Percentiles rank a stretch among this genome's conserved stretches.
These are phyloP conservation scores for Lucifuga dentata DNA, from an alignment of 2,113 vertebrate species.

Conservation along the genomic window DNA sequence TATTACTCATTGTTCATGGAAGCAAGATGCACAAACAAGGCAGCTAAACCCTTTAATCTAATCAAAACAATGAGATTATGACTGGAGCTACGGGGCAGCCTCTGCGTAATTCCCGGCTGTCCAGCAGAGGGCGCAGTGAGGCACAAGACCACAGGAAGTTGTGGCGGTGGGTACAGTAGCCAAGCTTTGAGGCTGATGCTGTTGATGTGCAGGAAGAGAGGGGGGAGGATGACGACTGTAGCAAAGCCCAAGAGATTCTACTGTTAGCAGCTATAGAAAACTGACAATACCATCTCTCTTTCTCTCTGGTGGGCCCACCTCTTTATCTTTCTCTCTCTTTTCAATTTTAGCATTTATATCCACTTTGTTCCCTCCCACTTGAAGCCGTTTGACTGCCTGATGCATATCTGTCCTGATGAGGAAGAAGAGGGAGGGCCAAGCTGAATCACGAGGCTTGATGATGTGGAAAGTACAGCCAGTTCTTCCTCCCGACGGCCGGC, in stretches of 20 bases:
- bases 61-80: conserved; percentile 69
- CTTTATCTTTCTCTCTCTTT: neutral
- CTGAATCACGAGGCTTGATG: conserved; percentile 8
- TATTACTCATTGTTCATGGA: conserved; percentile 47
- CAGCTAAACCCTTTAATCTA: conserved; percentile 63
- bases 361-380: conserved; percentile 8
- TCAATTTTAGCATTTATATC: neutral
- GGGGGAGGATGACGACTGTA: conserved; percentile 49
- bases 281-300: conserved; percentile 15
- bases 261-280: conserved; percentile 31
- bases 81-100: conserved; percentile 22
- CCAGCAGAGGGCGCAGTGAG: conserved; percentile 62
- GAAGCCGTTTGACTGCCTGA: conserved; percentile 44
- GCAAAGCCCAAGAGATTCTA: conserved; percentile 51
- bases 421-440: conserved; percentile 10
- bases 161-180: conserved; percentile 30
- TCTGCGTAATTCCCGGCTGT: conserved; percentile 1
- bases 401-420: conserved; percentile 34
- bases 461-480: conserved; percentile 3
- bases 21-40: conserved; percentile 48
- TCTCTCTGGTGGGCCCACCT: neutral
- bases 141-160: neutral
- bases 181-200: conserved; percentile 32
- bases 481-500: conserved; percentile 26
- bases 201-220: conserved; percentile 32